Evolutionary conservation across 2,888 invertebrate species (phyloP).

Genomic region (Acholoe squamosa): DNA sequence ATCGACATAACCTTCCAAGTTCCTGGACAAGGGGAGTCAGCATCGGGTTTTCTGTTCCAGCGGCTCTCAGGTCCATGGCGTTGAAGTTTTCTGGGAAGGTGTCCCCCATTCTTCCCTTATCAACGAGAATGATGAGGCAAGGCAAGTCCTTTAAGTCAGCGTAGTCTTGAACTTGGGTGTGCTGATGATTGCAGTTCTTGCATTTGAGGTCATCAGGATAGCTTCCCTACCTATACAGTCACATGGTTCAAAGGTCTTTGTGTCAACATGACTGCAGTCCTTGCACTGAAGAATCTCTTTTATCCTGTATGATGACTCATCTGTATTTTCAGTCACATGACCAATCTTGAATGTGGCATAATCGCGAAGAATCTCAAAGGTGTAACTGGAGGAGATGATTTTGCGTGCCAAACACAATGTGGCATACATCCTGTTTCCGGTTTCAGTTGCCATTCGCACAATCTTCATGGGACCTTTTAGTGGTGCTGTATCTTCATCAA

Average conservation of each 20-base stretch:
- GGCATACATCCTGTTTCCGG: neutral
- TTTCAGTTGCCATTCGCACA: neutral
- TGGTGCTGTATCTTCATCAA: neutral
- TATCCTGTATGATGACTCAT: neutral
- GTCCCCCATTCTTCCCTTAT: constrained; percentile 66
- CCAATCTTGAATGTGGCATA: neutral
- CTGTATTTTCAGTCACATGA: neutral
- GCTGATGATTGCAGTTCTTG: constrained; percentile 59
- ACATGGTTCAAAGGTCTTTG: neutral
- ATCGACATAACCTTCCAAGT: neutral
- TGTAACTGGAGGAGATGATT: neutral
- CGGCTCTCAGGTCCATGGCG: constrained; percentile 65
- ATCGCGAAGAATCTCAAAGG: constrained; percentile 1
- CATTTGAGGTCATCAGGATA: constrained; percentile 30
- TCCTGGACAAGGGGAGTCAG: neutral
- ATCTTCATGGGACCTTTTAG: constrained; percentile 26
- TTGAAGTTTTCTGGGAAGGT: constrained; percentile 66
- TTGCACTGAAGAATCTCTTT: neutral
- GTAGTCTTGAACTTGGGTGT: constrained; percentile 60
- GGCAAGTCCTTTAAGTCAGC: constrained; percentile 62
- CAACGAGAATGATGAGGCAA: constrained; percentile 65
- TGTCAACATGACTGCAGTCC: neutral
- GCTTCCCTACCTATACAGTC: neutral
- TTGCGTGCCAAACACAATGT: constrained; percentile 18
- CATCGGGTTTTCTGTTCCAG: neutral